Evolutionary conservation across 2,797 vertebrate species (phyloP), one percentile per base, ranked within the genome.

Genomic region (Zonotrichia albicollis): DNA sequence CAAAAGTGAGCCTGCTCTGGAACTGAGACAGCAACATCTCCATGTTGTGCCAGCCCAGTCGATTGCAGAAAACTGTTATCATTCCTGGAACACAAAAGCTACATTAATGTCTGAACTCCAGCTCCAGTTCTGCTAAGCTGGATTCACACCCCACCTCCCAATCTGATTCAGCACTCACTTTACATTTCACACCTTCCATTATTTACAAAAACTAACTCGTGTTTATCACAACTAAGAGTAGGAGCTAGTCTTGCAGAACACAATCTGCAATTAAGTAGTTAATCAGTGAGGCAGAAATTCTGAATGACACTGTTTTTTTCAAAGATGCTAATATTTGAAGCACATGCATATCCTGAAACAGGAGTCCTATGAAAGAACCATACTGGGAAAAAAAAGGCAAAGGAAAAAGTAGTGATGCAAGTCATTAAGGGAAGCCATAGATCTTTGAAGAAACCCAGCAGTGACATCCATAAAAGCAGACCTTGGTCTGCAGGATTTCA

Each of bases 41-140:
- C 98, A 99, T 98, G 96, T 99, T 99, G 98, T 99, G 98, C 99
- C 99, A 99, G 60, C 99, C 99, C 82, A 99, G 98, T 10, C 98
- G 98, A 90, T 98, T 99, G 96, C 98, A 99, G 98, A 99, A 99
- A 86, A 99, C 98, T 0, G 98, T 99, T 67, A 99, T 97, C 99
- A 99, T 99, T 71, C 99, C 99, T 99, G 96, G 53, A 97, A 97
- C 40, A 97, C 20, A 92, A 30, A 97, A 94, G 16, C 38, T 54
- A 66, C 16, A 46, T 40, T 34, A 25, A 29, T 5, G 30, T 75
- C 48, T 60, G 60, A 93, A 84, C 43, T 73, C 11, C 64, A 84
- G 48, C 11, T 68, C 46, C 46, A 40, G 8, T 58, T 50, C 50
- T 54, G 6, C 53, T 19, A 85, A 80, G 30, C 8, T 60, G 50